Evolutionary conservation across 2,888 invertebrate species (phyloP).

Genomic region (Harpalus rubripes): DNA sequence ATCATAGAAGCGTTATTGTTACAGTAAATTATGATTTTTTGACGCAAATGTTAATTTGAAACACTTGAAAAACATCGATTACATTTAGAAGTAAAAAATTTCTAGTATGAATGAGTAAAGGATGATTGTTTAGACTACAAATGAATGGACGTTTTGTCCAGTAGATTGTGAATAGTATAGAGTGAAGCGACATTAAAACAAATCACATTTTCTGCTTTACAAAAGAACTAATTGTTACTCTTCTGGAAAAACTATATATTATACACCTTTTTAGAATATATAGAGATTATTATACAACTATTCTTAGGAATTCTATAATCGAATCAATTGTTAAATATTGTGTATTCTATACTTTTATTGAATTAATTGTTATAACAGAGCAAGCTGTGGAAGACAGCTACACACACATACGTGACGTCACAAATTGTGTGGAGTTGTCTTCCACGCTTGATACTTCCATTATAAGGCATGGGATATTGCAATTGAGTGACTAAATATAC

Average conservation of each 20-base stretch:
- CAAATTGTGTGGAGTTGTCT: constrained; percentile 11
- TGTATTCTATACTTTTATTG: constrained; percentile 66
- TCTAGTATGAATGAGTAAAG: constrained; percentile 45
- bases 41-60: constrained; percentile 52
- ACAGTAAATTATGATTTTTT: constrained; percentile 35
- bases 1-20: constrained; percentile 35
- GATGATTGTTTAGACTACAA: constrained; percentile 66
- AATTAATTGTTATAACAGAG: constrained; percentile 65
- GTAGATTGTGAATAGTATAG: constrained; percentile 69
- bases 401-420: neutral
- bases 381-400: constrained; percentile 23
- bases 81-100: constrained; percentile 60
- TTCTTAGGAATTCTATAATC: constrained; percentile 67
- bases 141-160: constrained; percentile 67
- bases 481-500: constrained; percentile 62
- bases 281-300: constrained; percentile 67
- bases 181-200: constrained; percentile 64
- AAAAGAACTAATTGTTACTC: constrained; percentile 66
- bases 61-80: constrained; percentile 62
- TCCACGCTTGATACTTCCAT: constrained; percentile 59
- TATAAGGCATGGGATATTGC: constrained; percentile 63
- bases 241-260: constrained; percentile 66
- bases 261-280: constrained; percentile 67
- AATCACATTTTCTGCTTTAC: constrained; percentile 67
- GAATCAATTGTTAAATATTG: constrained; percentile 67